Conservation (phyloP, 2,113 vertebrate species). For the Pygoscelis antarcticus region DNA sequence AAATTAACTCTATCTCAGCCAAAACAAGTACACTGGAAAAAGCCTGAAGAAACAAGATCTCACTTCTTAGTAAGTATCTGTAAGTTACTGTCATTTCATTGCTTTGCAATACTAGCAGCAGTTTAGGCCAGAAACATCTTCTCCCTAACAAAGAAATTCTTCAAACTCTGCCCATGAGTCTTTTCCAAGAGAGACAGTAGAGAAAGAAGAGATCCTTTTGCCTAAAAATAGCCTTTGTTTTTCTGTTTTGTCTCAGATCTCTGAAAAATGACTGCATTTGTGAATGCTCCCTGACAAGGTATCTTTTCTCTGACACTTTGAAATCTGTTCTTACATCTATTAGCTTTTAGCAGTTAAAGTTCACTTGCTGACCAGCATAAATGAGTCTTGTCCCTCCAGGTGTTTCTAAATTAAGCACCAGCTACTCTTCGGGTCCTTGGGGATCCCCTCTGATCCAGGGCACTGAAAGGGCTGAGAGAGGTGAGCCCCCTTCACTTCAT, state of each 20-base stretch:
- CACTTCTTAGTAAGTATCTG: not conserved
- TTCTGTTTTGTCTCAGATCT: not conserved
- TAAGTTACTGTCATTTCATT: not conserved
- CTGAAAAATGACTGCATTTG: not conserved
- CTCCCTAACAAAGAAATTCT: not conserved
- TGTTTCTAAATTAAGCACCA: not conserved
- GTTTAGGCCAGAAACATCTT: not conserved
- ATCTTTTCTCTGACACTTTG: not conserved
- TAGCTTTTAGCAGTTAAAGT: not conserved
- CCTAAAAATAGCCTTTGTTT: not conserved
- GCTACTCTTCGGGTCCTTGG: not conserved
- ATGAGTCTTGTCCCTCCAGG: not conserved
- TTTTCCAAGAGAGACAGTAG: not conserved
- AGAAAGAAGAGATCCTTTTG: not conserved
- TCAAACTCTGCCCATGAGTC: not conserved
- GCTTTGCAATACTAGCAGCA: not conserved
- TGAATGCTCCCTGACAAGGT: not conserved
- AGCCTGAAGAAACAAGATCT: not conserved
- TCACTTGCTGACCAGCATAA: not conserved
- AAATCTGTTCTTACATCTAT: not conserved
- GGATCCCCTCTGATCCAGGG: not conserved
- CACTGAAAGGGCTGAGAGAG: not conserved
- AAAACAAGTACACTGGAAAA: not conserved
- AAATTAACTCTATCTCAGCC: not conserved
- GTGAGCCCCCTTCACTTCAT: not conserved